Evolutionary conservation across 1,140 invertebrate species (phyloP).

Genomic region (Zaprionus ornatus): DNA sequence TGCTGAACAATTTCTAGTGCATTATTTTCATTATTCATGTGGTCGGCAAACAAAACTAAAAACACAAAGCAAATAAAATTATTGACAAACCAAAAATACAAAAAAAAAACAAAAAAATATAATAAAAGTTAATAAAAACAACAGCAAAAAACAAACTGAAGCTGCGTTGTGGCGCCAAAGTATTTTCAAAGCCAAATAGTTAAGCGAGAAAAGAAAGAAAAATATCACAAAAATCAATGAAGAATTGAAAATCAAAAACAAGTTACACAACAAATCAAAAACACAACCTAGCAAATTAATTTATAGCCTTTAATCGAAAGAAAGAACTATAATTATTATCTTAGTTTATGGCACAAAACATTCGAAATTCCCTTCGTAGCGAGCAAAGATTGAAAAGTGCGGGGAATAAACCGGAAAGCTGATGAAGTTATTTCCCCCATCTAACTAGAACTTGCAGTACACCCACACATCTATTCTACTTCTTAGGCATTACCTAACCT

Average conservation of each 20-base stretch:
- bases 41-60: conserved; percentile 57
- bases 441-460: conserved; percentile 21
- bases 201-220: conserved; percentile 53
- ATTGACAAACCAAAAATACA: conserved; percentile 21
- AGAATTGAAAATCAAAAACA: conserved; percentile 28
- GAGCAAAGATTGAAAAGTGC: conserved; percentile 22
- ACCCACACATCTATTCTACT: conserved; percentile 16
- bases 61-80: conserved; percentile 9
- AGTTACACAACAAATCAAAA: conserved; percentile 37
- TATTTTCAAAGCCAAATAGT: conserved; percentile 83
- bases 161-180: conserved; percentile 73
- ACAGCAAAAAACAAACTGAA: conserved; percentile 50
- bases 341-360: conserved; percentile 58
- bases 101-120: conserved; percentile 8
- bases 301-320: conserved; percentile 27
- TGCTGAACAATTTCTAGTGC: conserved; percentile 64
- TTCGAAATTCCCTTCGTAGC: conserved; percentile 70
- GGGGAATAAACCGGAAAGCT: neutral
- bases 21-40: conserved; percentile 56
- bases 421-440: neutral
- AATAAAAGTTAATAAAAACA: conserved; percentile 7
- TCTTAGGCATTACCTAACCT: neutral
- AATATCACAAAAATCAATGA: conserved; percentile 10
- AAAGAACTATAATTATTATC: conserved; percentile 14
- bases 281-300: conserved; percentile 37